Evolutionary conservation across 2,888 invertebrate species (phyloP).

Genomic region (Gibbula magus): DNA sequence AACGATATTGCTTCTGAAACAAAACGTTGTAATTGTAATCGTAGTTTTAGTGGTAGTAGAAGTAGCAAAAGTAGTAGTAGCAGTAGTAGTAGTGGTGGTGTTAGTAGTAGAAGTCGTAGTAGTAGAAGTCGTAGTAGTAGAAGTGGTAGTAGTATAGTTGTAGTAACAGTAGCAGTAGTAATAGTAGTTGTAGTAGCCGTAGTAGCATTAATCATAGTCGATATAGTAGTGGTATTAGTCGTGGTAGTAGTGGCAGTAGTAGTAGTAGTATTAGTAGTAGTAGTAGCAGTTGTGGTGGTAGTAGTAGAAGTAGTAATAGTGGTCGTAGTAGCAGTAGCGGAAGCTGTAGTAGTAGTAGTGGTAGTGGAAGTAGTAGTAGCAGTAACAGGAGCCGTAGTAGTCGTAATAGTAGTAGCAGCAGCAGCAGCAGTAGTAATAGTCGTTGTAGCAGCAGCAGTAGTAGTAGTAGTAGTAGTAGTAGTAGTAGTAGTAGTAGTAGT

Average conservation of each 20-base stretch:
- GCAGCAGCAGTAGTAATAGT: neutral
- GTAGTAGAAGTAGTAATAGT: conserved; percentile 6
- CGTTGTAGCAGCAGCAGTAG: conserved; percentile 1
- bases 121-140: conserved; percentile 14
- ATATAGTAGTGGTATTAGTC: too few species aligned
- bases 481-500: conserved; percentile 15
- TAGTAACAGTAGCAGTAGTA: conserved; percentile 4
- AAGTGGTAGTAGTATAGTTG: conserved; percentile 5
- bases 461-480: conserved; percentile 20
- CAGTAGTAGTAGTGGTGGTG: conserved; percentile 18
- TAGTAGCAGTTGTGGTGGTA: conserved; percentile 2
- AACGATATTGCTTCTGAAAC: conserved; percentile 19
- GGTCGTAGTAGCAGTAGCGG: neutral
- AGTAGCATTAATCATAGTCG: neutral
- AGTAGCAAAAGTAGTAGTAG: conserved; percentile 22
- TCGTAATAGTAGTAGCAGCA: conserved; percentile 15
- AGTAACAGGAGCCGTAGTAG: neutral
- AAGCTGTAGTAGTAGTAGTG: conserved; percentile 5
- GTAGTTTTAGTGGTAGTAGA: conserved; percentile 19
- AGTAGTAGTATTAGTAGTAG: conserved; percentile 11
- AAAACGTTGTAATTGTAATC: neutral
- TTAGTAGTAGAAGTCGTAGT: conserved; percentile 10
- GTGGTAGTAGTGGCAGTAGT: neutral
- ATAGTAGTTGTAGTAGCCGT: neutral
- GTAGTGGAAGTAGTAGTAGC: neutral